A percentile compares a stretch with the other conserved stretches of the same genome.
These are phyloP conservation scores for Phaonia tiefii DNA, from an alignment of 2,888 invertebrate genomes.

Conservation along the genomic window DNA sequence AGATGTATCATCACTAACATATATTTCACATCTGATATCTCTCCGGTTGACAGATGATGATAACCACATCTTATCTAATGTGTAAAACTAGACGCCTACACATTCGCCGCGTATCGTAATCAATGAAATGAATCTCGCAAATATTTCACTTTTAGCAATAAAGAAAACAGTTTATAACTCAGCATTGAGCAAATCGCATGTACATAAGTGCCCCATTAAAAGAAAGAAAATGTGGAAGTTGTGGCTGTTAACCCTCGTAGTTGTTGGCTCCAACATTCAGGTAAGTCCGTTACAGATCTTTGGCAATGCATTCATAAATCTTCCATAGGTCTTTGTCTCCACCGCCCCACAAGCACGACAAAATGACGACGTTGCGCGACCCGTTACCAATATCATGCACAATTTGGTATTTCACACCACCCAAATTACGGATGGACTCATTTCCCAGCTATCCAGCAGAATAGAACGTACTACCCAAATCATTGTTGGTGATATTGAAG, in stretches of 20 bases:
- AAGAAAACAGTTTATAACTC: slow-evolving; percentile 5
- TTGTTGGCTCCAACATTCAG: not conserved
- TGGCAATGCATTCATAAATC: not conserved
- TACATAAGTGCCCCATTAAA: not conserved
- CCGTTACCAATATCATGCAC: slow-evolving; percentile 71
- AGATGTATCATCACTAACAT: slow-evolving; percentile 24
- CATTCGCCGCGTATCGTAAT: not conserved
- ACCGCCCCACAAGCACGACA: not conserved
- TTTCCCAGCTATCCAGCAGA: slow-evolving; percentile 69
- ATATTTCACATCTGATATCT: slow-evolving; percentile 16
- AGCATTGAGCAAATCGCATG: not conserved
- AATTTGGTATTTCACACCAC: slow-evolving; percentile 70
- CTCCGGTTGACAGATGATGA: not conserved
- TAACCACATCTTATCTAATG: slow-evolving; percentile 32
- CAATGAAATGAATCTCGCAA: not conserved
- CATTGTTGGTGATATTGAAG: slow-evolving; percentile 69
- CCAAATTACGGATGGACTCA: slow-evolving; percentile 68
- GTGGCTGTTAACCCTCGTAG: not conserved
- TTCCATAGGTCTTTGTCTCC: slow-evolving; percentile 31
- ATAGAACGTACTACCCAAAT: slow-evolving; percentile 65
- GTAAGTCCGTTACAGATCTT: not conserved
- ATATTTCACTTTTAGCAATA: not conserved
- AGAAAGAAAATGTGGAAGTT: slow-evolving; percentile 12
- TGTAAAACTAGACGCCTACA: not conserved
- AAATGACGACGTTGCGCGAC: slow-evolving; percentile 60